Conservation (phyloP, 1,140 invertebrate species). For the Drosophila cardini region DNA sequence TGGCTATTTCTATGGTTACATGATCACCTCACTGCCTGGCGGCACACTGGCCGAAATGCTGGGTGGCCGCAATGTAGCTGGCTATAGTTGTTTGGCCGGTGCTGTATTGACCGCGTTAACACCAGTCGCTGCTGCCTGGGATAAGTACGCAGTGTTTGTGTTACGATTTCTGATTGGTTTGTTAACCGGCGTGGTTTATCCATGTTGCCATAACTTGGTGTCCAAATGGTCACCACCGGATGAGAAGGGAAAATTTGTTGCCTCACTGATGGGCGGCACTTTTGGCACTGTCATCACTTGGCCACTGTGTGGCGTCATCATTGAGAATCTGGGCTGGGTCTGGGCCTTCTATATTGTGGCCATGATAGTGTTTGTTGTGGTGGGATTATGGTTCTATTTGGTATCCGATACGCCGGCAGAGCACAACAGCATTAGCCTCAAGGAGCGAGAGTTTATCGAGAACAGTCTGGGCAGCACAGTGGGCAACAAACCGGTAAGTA, state of each 20-base stretch:
- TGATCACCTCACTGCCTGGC: constrained; percentile 87
- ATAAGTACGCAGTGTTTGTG: constrained; percentile 87
- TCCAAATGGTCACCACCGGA: constrained; percentile 91
- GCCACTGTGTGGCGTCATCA: constrained; percentile 88
- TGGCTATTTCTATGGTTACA: constrained; percentile 89
- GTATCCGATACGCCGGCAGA: constrained; percentile 89
- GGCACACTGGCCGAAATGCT: constrained; percentile 90
- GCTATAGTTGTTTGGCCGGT: constrained; percentile 85
- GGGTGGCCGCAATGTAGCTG: constrained; percentile 89
- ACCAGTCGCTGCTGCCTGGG: constrained; percentile 87
- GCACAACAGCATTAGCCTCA: constrained; percentile 90
- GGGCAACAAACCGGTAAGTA: constrained; percentile 69
- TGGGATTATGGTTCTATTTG: constrained; percentile 87
- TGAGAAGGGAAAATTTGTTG: constrained; percentile 91
- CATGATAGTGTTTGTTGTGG: constrained; percentile 87
- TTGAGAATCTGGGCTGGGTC: constrained; percentile 89
- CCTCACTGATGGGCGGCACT: constrained; percentile 90
- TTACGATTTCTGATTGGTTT: constrained; percentile 89
- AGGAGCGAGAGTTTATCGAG: constrained; percentile 91
- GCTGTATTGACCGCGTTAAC: constrained; percentile 89
- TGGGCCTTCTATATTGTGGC: constrained; percentile 90
- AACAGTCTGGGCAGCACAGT: constrained; percentile 86
- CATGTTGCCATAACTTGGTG: constrained; percentile 89
- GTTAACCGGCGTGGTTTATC: constrained; percentile 89
- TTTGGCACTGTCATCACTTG: constrained; percentile 92